Conservation (phyloP, 2,888 invertebrate species). For the Noctua janthe region DNA sequence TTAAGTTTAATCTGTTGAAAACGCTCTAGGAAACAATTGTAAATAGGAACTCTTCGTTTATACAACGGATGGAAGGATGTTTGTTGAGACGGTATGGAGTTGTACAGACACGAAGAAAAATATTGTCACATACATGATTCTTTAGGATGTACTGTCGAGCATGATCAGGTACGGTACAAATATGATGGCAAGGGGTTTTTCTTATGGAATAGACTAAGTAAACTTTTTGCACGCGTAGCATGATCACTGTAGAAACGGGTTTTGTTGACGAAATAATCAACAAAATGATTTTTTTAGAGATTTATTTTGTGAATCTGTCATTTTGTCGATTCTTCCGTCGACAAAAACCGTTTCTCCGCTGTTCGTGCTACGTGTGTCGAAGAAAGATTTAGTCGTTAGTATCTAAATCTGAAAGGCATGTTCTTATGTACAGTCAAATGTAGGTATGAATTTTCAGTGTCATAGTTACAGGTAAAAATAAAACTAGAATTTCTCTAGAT, state of each 20-base stretch:
- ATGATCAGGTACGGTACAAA: neutral
- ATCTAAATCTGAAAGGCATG: neutral
- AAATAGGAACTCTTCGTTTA: constrained; percentile 79
- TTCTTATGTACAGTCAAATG: neutral
- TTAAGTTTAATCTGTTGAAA: constrained; percentile 88
- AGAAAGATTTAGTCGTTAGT: too few relatives aligned
- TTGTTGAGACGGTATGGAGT: constrained; percentile 61
- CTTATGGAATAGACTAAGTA: neutral
- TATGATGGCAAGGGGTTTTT: neutral
- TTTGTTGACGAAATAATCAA: too few relatives aligned
- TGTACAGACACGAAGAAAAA: constrained; percentile 46
- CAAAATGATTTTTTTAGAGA: too few relatives aligned
- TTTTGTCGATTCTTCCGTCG: too few relatives aligned
- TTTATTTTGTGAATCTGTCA: too few relatives aligned
- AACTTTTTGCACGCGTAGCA: too few relatives aligned
- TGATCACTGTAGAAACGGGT: too few relatives aligned
- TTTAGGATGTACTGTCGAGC: neutral
- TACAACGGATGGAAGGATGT: constrained; percentile 67
- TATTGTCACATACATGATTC: constrained; percentile 48
- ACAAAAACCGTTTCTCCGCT: too few relatives aligned
- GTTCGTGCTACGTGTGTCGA: too few relatives aligned
- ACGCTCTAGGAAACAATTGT: constrained; percentile 83
- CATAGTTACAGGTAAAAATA: neutral
- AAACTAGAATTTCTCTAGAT: neutral
- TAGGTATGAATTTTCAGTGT: neutral